These are phyloP conservation scores for Drosophila baimaii DNA, from an alignment of 1,140 invertebrate species.

Conservation along the genomic window DNA sequence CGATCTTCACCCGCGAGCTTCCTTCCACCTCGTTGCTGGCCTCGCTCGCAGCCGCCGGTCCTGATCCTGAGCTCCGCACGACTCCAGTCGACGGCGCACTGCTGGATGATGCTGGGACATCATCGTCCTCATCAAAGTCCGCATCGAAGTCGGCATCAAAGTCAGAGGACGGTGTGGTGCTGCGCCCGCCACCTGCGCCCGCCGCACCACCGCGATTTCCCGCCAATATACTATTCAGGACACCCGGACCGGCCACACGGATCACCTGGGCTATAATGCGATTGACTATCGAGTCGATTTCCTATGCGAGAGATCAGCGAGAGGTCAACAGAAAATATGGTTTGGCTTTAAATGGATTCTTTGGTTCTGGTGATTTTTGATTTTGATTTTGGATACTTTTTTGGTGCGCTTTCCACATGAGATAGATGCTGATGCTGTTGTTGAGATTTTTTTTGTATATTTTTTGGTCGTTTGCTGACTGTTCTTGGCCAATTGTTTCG, in stretches of 20 bases:
- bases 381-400: slow-evolving; percentile 7
- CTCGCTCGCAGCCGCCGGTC: slow-evolving; percentile 42
- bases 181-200: slow-evolving; percentile 44
- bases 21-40: slow-evolving; percentile 44
- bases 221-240: slow-evolving; percentile 85
- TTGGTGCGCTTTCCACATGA: slow-evolving; percentile 33
- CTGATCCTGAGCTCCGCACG: slow-evolving; percentile 24
- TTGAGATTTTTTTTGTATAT: neutral
- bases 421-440: slow-evolving; percentile 30
- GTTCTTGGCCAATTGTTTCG: slow-evolving; percentile 30
- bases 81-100: slow-evolving; percentile 24
- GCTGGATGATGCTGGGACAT: slow-evolving; percentile 20
- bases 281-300: slow-evolving; percentile 91
- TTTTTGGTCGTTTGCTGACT: slow-evolving; percentile 7
- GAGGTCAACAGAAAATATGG: slow-evolving; percentile 36
- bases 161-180: slow-evolving; percentile 55
- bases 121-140: slow-evolving; percentile 67
- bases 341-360: slow-evolving; percentile 4
- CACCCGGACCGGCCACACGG: slow-evolving; percentile 87
- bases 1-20: slow-evolving; percentile 82
- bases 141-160: slow-evolving; percentile 81
- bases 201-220: slow-evolving; percentile 66
- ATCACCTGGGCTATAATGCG: slow-evolving; percentile 88
- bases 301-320: slow-evolving; percentile 85
- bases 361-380: slow-evolving; percentile 31